Conservation (phyloP, 2,888 invertebrate species). For the Torymus texanus region DNA sequence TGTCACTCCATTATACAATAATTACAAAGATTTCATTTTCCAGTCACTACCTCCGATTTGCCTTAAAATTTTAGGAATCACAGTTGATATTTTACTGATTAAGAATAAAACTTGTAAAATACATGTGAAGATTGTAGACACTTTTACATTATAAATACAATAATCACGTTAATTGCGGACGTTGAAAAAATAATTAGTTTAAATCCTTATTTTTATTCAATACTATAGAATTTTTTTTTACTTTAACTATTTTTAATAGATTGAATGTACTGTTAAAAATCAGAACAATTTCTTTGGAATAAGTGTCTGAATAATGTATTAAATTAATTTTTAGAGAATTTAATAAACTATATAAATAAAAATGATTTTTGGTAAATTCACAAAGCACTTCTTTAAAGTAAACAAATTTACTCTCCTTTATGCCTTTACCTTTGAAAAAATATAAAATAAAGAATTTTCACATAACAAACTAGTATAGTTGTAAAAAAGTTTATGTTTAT, state of each 20-base stretch:
- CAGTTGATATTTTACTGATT: conserved; percentile 53
- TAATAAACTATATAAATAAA: conserved; percentile 33
- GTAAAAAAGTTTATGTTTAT: conserved; percentile 37
- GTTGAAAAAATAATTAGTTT: conserved; percentile 31
- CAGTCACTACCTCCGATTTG: conserved; percentile 50
- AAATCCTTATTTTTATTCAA: conserved; percentile 33
- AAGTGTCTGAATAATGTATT: conserved; percentile 37
- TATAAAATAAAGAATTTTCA: conserved; percentile 21
- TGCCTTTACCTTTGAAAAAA: conserved; percentile 30
- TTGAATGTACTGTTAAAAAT: conserved; percentile 36
- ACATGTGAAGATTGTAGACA: conserved; percentile 37
- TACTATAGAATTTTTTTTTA: conserved; percentile 30
- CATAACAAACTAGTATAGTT: conserved; percentile 28
- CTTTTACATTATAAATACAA: conserved; percentile 42
- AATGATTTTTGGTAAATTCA: conserved; percentile 47
- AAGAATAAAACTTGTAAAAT: conserved; percentile 46
- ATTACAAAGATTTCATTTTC: conserved; percentile 52
- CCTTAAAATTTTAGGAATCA: conserved; percentile 57
- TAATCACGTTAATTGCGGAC: conserved; percentile 38
- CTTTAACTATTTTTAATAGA: conserved; percentile 33
- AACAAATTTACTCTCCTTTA: conserved; percentile 28
- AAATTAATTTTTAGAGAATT: conserved; percentile 25
- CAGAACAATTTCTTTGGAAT: conserved; percentile 50
- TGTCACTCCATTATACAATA: conserved; percentile 56
- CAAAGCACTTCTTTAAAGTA: conserved; percentile 44